phyloP scores from a whole-genome alignment of 2,113 vertebrate species.

The Strix aluco region DNA sequence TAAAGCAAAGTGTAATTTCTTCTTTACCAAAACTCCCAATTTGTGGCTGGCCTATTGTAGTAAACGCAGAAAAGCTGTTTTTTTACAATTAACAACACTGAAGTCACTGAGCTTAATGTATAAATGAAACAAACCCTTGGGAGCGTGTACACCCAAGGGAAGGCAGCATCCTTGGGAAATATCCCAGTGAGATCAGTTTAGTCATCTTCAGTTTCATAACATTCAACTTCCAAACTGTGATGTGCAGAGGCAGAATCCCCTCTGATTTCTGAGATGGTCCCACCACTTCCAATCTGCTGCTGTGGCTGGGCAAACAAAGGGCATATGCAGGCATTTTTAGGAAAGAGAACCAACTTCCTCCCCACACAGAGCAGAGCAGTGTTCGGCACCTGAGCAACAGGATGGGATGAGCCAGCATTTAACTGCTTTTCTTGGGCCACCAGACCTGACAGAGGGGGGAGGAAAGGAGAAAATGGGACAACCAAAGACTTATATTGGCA shows the following conservation, averaged over 20 bases:
- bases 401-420: neutral
- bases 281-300: neutral
- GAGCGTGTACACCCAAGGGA: neutral
- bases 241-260: neutral
- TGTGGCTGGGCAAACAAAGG: neutral
- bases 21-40: neutral
- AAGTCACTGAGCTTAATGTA: constrained; percentile 5
- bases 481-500: neutral
- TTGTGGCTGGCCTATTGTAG: constrained; percentile 37
- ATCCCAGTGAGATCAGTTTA: neutral
- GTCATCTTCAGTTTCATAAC: constrained; percentile 5
- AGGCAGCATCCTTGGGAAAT: neutral
- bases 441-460: neutral
- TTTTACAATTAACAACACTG: neutral
- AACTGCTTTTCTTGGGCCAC: neutral
- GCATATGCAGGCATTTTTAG: neutral
- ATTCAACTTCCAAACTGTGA: neutral
- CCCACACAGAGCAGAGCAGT: neutral
- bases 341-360: neutral
- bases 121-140: constrained; percentile 1
- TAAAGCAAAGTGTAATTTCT: neutral
- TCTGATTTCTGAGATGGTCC: neutral
- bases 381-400: neutral
- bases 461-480: neutral
- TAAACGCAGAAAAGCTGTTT: neutral